Evolutionary conservation across 1,140 invertebrate genomes (phyloP).

Genomic region (Mactra quadrangularis): DNA sequence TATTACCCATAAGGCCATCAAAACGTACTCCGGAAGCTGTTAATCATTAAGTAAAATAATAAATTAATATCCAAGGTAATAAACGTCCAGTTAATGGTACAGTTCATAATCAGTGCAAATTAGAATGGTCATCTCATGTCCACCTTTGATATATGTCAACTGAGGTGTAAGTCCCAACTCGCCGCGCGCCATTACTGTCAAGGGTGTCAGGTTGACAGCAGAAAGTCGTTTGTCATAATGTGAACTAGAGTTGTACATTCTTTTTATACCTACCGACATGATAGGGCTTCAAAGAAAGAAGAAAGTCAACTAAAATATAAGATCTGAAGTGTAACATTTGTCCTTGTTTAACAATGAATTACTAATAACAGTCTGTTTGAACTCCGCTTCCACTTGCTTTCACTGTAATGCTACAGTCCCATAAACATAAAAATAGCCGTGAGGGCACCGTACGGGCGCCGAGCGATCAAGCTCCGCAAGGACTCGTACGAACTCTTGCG

Average conservation of each 20-base stretch:
- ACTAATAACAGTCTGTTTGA: too few species aligned
- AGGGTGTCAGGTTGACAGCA: conserved; percentile 7
- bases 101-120: conserved; percentile 40
- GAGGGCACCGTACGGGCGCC: too few species aligned
- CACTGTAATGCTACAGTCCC: too few species aligned
- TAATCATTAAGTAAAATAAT: conserved; percentile 14
- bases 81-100: conserved; percentile 28
- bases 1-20: conserved; percentile 11
- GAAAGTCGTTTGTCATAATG: conserved; percentile 9
- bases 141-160: conserved; percentile 40
- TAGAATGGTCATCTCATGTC: conserved; percentile 35
- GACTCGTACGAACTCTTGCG: too few species aligned
- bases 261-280: too few species aligned
- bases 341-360: too few species aligned
- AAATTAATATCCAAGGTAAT: conserved; percentile 33
- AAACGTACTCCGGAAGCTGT: conserved; percentile 7
- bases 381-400: too few species aligned
- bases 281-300: too few species aligned
- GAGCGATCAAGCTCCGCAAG: too few species aligned
- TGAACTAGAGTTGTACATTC: background rate
- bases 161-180: conserved; percentile 23
- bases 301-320: too few species aligned
- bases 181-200: conserved; percentile 40
- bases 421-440: too few species aligned
- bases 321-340: too few species aligned